Evolutionary conservation across 2,888 invertebrate species (phyloP), one percentile per base, ranked within the genome.

Genomic region (Morpho helenor): DNA sequence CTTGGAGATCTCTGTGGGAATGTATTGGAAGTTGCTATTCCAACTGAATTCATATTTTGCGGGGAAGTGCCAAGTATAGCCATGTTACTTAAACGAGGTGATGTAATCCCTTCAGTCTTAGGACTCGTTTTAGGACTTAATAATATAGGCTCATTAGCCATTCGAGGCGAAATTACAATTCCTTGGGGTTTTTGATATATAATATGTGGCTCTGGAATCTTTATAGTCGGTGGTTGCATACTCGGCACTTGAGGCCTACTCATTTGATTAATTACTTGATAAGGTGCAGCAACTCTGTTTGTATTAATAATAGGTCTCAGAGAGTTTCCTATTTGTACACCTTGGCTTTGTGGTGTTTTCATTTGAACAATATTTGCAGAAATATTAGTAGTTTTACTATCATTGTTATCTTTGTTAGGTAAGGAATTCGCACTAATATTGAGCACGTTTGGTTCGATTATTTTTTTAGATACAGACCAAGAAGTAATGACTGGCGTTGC

Each of bases 151-250:
- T 91, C 91, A 60, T 70, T 82, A 7, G 80, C 65, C 68, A 85
- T 75, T 69, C 87, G 77, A 7, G 91, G 91, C 43, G 91, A 89
- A 70, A 81, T 87, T 10, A 82, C 87, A 56, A 85, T 91, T 23
- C 77, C 91, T 73, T 72, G 91, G 68, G 80, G 76, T 72, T 90
- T 90, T 68, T 87, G 90, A 68, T 90, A 90, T 42, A 89, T 66
- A 59, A 90, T 78, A 67, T 91, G 90, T 53, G 85, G 82, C 47
- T 93, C 93, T 4, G 94, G 93, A 68, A 94, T 92, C 68, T 93
- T 94, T 10, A 94, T 94, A 0, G 93, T 93, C 5, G 94, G 91
- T 9, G 94, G 91, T 69, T 94, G 94, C 79, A 93, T 89, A 64
- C 87, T 92, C 7, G 84, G 69, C 72, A 82, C 59, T 86, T 84